A percentile compares a stretch with the other conserved stretches of the same genome.
These are phyloP conservation scores for Poeciliopsis retropinna DNA, from an alignment of 2,113 vertebrate species.

Conservation along the genomic window DNA sequence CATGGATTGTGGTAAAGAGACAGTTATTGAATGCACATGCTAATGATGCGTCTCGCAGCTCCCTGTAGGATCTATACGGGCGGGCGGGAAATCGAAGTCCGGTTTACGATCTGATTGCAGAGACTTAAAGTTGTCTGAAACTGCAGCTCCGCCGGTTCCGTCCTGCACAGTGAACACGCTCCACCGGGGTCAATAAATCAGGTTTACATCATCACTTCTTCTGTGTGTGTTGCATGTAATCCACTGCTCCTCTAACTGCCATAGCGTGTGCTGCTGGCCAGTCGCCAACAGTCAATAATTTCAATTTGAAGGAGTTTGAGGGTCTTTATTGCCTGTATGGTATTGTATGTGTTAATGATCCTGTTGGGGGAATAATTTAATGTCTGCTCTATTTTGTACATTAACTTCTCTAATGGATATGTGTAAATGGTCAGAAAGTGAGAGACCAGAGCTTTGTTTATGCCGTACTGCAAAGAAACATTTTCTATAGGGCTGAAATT, in stretches of 20 bases:
- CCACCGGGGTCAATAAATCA: constrained; percentile 19
- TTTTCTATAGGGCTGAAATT: too few relatives aligned
- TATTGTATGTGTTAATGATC: background rate
- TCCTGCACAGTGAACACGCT: background rate
- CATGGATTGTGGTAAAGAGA: constrained; percentile 2
- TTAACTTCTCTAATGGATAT: background rate
- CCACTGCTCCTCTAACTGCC: background rate
- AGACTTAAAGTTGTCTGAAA: constrained; percentile 46
- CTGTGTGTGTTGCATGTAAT: background rate
- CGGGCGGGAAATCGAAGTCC: constrained; percentile 57
- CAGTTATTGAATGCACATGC: constrained; percentile 42
- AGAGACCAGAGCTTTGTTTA: background rate
- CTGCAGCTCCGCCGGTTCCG: constrained; percentile 42
- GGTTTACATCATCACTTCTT: background rate
- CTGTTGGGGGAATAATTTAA: background rate
- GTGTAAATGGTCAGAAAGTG: background rate
- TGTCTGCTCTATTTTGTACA: background rate
- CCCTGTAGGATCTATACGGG: constrained; percentile 26
- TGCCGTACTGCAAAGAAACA: too few relatives aligned
- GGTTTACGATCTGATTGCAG: constrained; percentile 40
- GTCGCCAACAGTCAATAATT: background rate
- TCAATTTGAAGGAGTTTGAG: background rate
- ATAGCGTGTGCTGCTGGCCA: background rate
- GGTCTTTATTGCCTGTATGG: background rate
- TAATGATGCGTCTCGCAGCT: constrained; percentile 33